Conservation (phyloP, 2,888 invertebrate species). For the Tanypteryx hageni region DNA sequence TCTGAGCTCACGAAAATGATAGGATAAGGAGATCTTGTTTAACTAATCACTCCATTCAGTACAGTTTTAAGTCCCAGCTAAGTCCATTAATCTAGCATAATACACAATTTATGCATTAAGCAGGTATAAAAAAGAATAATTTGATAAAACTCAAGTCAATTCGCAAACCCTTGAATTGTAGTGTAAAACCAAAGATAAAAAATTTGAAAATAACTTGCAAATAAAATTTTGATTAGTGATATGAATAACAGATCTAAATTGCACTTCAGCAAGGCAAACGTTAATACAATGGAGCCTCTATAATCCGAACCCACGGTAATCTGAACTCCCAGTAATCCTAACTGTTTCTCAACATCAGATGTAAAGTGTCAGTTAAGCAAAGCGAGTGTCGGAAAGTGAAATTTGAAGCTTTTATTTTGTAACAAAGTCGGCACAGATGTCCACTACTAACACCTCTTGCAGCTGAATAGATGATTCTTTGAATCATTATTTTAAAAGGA, state of each 20-base stretch:
- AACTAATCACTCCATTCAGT: constrained; percentile 47
- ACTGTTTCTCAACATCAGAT: too few species aligned
- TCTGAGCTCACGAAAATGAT: constrained; percentile 60
- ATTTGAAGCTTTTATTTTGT: too few species aligned
- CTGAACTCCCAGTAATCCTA: too few species aligned
- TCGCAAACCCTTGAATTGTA: neutral
- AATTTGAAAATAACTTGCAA: neutral
- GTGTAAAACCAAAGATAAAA: neutral
- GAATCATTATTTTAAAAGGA: too few species aligned
- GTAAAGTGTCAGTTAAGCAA: too few species aligned
- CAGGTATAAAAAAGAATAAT: neutral
- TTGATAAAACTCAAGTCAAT: neutral
- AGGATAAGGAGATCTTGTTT: constrained; percentile 41
- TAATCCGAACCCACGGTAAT: too few species aligned
- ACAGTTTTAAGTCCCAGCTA: constrained; percentile 6
- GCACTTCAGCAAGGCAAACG: neutral
- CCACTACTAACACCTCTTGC: too few species aligned
- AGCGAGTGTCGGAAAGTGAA: too few species aligned
- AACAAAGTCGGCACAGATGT: too few species aligned
- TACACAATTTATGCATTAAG: neutral
- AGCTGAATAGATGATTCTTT: too few species aligned
- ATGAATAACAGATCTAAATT: neutral
- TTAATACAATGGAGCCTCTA: too few species aligned
- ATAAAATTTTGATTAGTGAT: neutral
- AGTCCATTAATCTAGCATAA: neutral